Base-by-base conservation (phyloP, 2,797 vertebrate genomes). In the Mormyrus proboscirostris region DNA sequence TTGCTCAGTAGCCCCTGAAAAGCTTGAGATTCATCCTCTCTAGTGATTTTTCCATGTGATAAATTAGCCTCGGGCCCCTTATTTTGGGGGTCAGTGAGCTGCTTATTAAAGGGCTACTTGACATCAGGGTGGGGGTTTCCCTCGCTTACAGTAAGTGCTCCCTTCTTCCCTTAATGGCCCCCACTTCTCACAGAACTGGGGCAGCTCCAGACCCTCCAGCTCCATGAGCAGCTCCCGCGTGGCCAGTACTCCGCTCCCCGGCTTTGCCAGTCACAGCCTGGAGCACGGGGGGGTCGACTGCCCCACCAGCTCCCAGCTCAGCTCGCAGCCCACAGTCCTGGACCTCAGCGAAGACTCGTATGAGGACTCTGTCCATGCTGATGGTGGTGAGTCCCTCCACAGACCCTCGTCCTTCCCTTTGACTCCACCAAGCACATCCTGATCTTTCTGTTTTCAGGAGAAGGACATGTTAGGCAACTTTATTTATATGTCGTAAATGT, bases 131-230 rank as follows among this genome's bases (percentile, higher is more conserved):
- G 29, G 51, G 9, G n/a, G 9, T 51, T 57, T 25, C 62, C 85
- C 3, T 87, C 38, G 6, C 25, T 25, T 89, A 69, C 9, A 44
- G 51, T 84, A 16, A 41, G 5, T 16, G 33, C 4, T 1, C 14
- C 69, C 38, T 3, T 38, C 16, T 14, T 3, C 10, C 25, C 62
- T 1, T 69, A 44, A n/a, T 79, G 73, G 90, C 91, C 33, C 89
- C 88, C 55, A 12, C 53, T 47, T 53, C 69, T 33, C 88, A 16
- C 91, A 96, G 96, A 96, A 96, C 89, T 96, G 93, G 91, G 94
- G 94, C 90, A 95, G 93, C 90, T 96, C 94, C 89, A 93, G 94
- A 83, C 95, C 95, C 0, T 95, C 93, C 90, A 95, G 94, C 92
- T 96, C 95, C 16, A 91, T 94, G 76, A 95, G 93, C 90, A 95